Conservation (phyloP, 1,140 invertebrate species). For the Pantala flavescens region DNA sequence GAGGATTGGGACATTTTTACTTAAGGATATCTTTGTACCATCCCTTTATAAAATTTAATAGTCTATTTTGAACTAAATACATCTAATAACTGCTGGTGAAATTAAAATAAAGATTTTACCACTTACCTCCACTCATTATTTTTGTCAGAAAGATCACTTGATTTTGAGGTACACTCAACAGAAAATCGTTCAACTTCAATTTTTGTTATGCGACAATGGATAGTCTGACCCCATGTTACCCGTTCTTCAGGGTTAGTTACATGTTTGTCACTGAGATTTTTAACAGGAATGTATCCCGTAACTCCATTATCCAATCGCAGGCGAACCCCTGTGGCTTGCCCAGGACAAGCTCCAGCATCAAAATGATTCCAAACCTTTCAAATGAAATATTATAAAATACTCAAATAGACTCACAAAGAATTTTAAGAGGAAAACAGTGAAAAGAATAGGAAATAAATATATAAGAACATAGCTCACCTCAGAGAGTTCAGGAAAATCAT, state of each 20-base stretch:
- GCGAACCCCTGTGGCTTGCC: constrained; percentile 85
- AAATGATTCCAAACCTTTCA: constrained; percentile 89
- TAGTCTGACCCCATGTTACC: constrained; percentile 73
- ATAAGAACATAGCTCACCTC: constrained; percentile 54
- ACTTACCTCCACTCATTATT: constrained; percentile 81
- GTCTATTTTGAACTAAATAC: no score
- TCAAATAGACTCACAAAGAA: no score
- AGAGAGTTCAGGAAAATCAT: constrained; percentile 87
- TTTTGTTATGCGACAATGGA: constrained; percentile 89
- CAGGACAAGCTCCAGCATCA: constrained; percentile 88
- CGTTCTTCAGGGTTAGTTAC: constrained; percentile 88
- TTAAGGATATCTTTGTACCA: constrained; percentile 5
- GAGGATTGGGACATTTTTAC: not conserved
- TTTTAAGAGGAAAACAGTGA: constrained; percentile 15
- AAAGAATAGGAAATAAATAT: not conserved
- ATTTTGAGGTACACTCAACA: constrained; percentile 87
- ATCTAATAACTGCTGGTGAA: not conserved
- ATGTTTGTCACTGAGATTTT: constrained; percentile 89
- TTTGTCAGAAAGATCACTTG: constrained; percentile 83
- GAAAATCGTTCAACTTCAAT: constrained; percentile 92
- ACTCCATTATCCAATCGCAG: constrained; percentile 88
- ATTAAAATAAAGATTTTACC: constrained; percentile 8
- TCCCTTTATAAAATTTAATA: not conserved
- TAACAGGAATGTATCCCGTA: constrained; percentile 88
- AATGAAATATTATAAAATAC: constrained; percentile 18